Percentiles rank a stretch among this genome's conserved stretches.
phyloP scores from a whole-genome alignment of 2,113 vertebrate genomes.

The Nyctereutes procyonoides region DNA sequence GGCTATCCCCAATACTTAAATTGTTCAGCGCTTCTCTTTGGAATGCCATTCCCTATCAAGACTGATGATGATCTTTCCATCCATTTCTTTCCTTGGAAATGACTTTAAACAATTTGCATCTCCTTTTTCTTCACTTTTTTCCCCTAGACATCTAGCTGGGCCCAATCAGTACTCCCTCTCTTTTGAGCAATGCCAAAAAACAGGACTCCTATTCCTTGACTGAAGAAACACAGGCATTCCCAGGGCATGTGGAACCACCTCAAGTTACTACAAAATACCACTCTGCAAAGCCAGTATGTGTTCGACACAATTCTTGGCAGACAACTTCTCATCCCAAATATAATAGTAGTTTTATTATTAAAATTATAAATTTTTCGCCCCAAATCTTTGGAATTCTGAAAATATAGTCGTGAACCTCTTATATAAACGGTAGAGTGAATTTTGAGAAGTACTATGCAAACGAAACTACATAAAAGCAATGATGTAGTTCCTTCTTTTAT shows the following conservation, averaged over 20 bases:
- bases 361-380: constrained; percentile 32
- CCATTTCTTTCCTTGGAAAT: constrained; percentile 4
- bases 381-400: constrained; percentile 38
- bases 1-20: neutral
- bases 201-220: neutral
- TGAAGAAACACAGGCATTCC: neutral
- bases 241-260: neutral
- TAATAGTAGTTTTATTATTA: constrained; percentile 36
- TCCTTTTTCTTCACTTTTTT: neutral
- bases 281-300: neutral
- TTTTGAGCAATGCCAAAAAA: neutral
- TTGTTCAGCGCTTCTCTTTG: neutral
- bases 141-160: neutral
- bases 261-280: neutral
- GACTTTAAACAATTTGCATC: neutral
- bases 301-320: constrained; percentile 21
- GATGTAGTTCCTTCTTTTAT: constrained; percentile 75
- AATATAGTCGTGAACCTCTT: neutral
- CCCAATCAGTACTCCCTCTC: neutral
- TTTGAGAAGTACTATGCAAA: constrained; percentile 65
- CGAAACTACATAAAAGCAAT: constrained; percentile 67
- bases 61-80: neutral
- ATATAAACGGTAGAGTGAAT: neutral
- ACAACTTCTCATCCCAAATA: constrained; percentile 53
- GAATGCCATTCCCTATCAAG: neutral